Evolutionary conservation across 2,888 invertebrate species (phyloP).

Genomic region (Girardia tigrina): DNA sequence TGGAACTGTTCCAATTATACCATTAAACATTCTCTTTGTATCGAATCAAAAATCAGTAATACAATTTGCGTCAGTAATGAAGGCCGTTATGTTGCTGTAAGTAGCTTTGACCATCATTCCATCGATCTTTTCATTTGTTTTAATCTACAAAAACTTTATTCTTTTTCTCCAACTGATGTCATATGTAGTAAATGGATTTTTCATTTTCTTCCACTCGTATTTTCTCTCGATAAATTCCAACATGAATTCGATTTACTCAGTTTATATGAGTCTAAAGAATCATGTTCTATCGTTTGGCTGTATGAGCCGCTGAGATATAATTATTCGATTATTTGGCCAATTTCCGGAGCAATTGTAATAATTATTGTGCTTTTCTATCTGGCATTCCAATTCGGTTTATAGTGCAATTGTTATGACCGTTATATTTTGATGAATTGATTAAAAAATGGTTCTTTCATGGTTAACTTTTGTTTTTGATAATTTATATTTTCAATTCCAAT

Average conservation of each 20-base stretch:
- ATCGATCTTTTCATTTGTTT: background rate
- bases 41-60: background rate
- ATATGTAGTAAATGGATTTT: background rate
- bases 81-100: background rate
- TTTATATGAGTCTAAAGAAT: background rate
- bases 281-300: background rate
- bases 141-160: background rate
- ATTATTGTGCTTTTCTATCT: background rate
- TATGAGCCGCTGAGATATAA: background rate
- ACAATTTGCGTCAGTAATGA: background rate
- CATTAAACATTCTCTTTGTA: background rate
- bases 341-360: background rate
- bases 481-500: too few species aligned
- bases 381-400: background rate
- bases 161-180: background rate
- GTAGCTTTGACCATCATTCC: background rate
- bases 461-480: too few species aligned
- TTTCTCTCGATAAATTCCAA: background rate
- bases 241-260: slow-evolving; percentile 1
- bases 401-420: too few species aligned
- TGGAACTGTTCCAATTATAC: background rate
- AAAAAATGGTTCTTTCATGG: too few species aligned
- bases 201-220: background rate
- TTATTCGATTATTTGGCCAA: background rate
- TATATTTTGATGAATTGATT: too few species aligned